phyloP scores from a whole-genome alignment of 2,113 vertebrate species.

The Oryzias melastigma region DNA sequence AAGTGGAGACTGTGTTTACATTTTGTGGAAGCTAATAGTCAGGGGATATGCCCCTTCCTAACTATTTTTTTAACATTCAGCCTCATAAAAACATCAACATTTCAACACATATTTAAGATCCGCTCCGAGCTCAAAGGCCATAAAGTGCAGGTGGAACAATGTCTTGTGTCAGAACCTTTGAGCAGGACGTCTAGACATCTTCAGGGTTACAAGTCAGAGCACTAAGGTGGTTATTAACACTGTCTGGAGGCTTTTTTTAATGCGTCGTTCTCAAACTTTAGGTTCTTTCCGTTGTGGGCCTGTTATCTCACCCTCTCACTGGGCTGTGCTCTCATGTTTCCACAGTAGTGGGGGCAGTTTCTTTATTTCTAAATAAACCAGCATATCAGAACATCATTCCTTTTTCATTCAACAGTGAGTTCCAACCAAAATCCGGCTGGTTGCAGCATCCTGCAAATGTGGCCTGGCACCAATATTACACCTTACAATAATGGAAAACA shows the following conservation, averaged over 20 bases:
- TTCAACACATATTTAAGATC: constrained; percentile 14
- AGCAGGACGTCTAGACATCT: constrained; percentile 29
- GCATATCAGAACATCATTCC: no score
- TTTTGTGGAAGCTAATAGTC: neutral
- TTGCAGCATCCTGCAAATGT: no score
- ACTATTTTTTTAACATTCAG: neutral
- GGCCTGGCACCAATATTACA: no score
- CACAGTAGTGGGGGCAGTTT: no score
- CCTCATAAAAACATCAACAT: constrained; percentile 3
- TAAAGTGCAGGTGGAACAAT: constrained; percentile 18
- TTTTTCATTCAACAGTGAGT: no score
- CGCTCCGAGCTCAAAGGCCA: constrained; percentile 13
- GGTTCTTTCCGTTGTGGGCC: no score
- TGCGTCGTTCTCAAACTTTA: no score
- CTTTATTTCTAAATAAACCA: no score
- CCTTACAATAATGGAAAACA: no score
- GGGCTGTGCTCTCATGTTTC: no score
- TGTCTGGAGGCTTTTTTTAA: constrained; percentile 4
- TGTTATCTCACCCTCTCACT: no score
- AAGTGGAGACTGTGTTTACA: neutral
- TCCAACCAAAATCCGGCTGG: no score
- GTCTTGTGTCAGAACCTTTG: constrained; percentile 4
- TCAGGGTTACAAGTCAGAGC: constrained; percentile 16
- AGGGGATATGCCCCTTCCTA: neutral
- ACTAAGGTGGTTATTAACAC: constrained; percentile 20